Conservation (phyloP, 1,140 invertebrate genomes). For the Platyscapa corneri region DNA sequence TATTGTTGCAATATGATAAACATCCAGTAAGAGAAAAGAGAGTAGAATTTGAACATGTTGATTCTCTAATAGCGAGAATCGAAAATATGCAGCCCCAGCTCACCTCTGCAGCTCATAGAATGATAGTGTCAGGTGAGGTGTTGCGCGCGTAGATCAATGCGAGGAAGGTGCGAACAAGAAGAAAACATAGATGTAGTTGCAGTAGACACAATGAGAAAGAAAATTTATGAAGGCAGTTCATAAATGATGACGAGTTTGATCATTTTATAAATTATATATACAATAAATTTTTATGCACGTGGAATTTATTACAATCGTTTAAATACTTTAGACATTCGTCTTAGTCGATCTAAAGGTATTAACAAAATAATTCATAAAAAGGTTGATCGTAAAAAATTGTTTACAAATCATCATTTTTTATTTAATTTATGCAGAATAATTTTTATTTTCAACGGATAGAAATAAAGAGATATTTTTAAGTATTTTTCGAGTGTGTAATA, state of each 20-base stretch:
- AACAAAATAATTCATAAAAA: no score
- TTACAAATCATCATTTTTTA: no score
- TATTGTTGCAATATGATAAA: not conserved
- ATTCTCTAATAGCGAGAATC: conserved; percentile 38
- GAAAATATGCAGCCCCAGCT: conserved; percentile 70
- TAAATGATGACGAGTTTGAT: conserved; percentile 60
- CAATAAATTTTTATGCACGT: no score
- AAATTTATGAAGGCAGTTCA: conserved; percentile 57
- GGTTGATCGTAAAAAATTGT: no score
- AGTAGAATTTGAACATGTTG: no score
- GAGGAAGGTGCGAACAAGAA: conserved; percentile 71
- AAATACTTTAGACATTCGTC: no score
- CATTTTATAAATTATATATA: not conserved
- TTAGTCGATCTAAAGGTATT: no score
- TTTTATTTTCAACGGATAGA: no score
- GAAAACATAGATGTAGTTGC: conserved; percentile 71
- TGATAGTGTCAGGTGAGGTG: conserved; percentile 71
- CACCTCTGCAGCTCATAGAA: conserved; percentile 74
- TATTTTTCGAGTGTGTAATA: no score
- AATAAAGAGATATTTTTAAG: no score
- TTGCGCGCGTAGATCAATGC: conserved; percentile 73
- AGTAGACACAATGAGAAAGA: conserved; percentile 57
- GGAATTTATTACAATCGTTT: no score
- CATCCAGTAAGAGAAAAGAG: not conserved
- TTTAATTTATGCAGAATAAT: no score